Evolutionary conservation across 2,797 vertebrate genomes (phyloP).

Genomic region (Protonibea diacanthus): DNA sequence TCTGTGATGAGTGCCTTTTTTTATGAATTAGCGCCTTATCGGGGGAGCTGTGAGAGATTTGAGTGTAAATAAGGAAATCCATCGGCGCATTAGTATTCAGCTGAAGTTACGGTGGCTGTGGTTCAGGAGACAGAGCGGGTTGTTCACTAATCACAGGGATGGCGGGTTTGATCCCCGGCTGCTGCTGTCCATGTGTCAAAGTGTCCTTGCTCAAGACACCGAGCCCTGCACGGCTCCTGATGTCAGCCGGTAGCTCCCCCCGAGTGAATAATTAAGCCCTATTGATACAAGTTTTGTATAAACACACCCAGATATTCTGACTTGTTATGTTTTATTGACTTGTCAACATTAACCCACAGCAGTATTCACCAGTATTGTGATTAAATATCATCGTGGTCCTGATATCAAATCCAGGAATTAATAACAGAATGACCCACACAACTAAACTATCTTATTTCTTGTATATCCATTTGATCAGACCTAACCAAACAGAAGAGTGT

Average conservation of each 20-base stretch:
- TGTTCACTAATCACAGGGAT: background rate
- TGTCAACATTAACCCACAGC: background rate
- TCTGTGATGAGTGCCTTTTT: background rate
- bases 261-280: background rate
- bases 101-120: background rate
- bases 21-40: background rate
- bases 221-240: background rate
- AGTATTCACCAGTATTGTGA: background rate
- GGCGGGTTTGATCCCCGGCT: background rate
- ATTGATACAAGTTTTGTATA: background rate
- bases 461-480: background rate
- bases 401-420: background rate
- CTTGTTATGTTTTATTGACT: background rate
- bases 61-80: background rate
- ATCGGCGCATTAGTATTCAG: background rate
- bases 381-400: background rate
- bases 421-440: background rate
- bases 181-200: background rate
- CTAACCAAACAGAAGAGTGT: background rate
- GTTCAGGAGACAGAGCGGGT: background rate
- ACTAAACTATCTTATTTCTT: background rate
- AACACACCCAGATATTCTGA: background rate
- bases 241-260: background rate
- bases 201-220: background rate
- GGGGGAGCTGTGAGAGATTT: constrained; percentile 4